These are phyloP conservation scores for Limnephilus lunatus DNA, from an alignment of 2,888 invertebrate species.

Conservation along the genomic window DNA sequence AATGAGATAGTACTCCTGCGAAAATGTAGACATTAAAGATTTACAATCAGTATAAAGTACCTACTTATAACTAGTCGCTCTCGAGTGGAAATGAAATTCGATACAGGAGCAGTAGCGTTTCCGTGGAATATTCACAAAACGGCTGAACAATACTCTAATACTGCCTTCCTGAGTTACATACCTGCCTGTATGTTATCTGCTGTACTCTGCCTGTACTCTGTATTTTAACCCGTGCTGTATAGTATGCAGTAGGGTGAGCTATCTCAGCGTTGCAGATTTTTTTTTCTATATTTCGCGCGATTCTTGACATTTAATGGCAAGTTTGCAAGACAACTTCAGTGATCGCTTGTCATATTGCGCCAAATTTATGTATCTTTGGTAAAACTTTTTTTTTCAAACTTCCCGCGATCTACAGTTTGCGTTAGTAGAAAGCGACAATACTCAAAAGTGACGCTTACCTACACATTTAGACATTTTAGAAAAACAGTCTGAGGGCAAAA, in stretches of 20 bases:
- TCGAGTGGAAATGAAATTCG: constrained; percentile 48
- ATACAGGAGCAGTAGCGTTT: neutral
- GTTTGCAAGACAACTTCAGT: too few relatives aligned
- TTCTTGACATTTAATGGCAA: too few relatives aligned
- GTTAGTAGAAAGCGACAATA: too few relatives aligned
- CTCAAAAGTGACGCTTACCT: too few relatives aligned
- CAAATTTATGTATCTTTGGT: too few relatives aligned
- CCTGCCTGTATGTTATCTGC: neutral
- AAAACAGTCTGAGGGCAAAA: too few relatives aligned
- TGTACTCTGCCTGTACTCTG: neutral
- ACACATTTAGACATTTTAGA: too few relatives aligned
- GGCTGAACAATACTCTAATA: neutral
- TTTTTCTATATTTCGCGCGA: neutral
- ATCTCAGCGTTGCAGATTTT: neutral
- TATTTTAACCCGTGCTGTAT: neutral
- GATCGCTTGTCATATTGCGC: too few relatives aligned
- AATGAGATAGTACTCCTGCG: neutral
- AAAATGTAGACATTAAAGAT: neutral
- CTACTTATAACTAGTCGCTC: neutral
- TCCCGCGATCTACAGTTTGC: too few relatives aligned
- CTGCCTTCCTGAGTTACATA: neutral
- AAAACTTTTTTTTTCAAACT: too few relatives aligned
- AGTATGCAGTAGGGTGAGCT: neutral
- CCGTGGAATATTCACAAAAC: constrained; percentile 18
- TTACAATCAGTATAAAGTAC: neutral